Evolutionary conservation across 2,113 vertebrate genomes (phyloP).

Genomic region (Nannobrachium achirus): DNA sequence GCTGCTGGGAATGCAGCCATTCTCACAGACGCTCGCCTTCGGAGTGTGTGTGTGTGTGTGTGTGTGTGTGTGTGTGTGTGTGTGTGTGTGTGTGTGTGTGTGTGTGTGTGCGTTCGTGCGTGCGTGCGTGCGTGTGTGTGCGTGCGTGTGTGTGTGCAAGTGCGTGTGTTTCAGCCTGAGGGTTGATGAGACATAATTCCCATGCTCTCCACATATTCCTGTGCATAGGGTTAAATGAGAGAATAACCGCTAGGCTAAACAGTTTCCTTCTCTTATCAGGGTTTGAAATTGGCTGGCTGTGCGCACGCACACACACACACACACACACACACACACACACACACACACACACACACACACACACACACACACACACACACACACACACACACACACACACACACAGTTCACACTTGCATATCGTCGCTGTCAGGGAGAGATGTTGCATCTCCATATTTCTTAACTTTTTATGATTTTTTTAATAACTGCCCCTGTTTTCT

Average conservation of each 20-base stretch:
- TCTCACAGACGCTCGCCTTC: conserved; percentile 37
- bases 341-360: background rate
- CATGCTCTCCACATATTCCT: background rate
- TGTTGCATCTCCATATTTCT: no score
- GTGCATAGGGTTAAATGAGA: background rate
- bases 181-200: background rate
- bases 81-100: conserved; percentile 3
- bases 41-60: conserved; percentile 14
- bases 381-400: no score
- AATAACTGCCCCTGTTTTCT: no score
- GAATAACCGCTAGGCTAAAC: background rate
- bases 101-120: background rate
- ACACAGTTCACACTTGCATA: no score
- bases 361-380: no score
- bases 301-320: no score
- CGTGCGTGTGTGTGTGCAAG: background rate
- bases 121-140: background rate
- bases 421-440: no score
- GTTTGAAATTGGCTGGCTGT: no score
- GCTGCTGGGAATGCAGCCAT: conserved; percentile 28
- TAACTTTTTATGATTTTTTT: no score
- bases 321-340: background rate
- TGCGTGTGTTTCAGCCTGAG: background rate
- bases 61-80: conserved; percentile 6
- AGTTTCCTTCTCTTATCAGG: no score